Evolutionary conservation across 2,113 vertebrate species (phyloP).

Genomic region (Takifugu flavidus): DNA sequence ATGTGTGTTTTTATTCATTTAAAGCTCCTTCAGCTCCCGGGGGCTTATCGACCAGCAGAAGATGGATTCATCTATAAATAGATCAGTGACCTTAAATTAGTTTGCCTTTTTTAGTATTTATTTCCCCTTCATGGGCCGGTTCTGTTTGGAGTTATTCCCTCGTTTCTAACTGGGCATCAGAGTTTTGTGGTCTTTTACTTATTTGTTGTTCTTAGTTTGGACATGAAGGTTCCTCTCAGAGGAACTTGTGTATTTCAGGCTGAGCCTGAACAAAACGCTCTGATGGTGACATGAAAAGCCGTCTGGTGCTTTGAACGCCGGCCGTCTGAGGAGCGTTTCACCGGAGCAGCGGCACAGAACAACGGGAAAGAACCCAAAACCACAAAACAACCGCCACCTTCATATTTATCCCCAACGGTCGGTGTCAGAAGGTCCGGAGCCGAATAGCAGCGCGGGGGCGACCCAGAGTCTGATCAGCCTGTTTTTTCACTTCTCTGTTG

Average conservation of each 20-base stretch:
- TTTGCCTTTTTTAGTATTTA: constrained; percentile 9
- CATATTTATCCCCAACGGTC: too few relatives aligned
- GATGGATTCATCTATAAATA: constrained; percentile 35
- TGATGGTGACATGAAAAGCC: constrained; percentile 52
- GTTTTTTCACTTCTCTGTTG: too few relatives aligned
- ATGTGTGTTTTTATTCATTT: constrained; percentile 10
- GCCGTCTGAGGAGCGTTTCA: constrained; percentile 30
- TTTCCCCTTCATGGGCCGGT: not conserved
- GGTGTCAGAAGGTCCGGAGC: too few relatives aligned
- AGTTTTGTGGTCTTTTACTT: not conserved
- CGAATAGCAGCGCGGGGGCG: too few relatives aligned
- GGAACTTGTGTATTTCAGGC: constrained; percentile 7
- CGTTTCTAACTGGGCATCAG: constrained; percentile 1
- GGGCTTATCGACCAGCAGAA: constrained; percentile 32
- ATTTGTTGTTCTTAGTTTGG: constrained; percentile 12
- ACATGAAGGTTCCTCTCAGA: constrained; percentile 19
- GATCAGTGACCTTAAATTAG: constrained; percentile 39
- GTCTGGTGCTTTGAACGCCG: constrained; percentile 51
- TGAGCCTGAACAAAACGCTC: too few relatives aligned
- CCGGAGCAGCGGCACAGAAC: too few relatives aligned
- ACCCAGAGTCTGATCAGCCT: constrained; percentile 20
- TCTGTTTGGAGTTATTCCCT: not conserved
- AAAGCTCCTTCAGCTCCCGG: constrained; percentile 11
- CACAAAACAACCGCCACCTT: too few relatives aligned
- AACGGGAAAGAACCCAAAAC: too few relatives aligned